These are phyloP conservation scores for Plotosus lineatus DNA, from an alignment of 2,113 vertebrate species.

Conservation along the genomic window DNA sequence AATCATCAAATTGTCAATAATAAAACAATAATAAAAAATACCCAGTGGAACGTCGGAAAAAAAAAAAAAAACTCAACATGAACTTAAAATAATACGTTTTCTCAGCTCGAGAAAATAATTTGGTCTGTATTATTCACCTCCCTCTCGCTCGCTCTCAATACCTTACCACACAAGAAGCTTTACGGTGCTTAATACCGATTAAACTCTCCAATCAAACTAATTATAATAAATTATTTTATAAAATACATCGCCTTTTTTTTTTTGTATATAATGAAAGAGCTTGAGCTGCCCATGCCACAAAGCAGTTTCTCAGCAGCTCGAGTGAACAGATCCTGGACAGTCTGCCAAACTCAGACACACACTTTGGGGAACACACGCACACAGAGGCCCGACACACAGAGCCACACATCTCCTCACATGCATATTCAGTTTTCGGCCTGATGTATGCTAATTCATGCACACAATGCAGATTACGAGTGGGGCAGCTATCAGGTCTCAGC, in stretches of 20 bases:
- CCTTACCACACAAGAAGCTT: background rate
- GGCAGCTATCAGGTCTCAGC: constrained; percentile 39
- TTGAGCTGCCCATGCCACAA: constrained; percentile 11
- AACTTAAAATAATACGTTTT: background rate
- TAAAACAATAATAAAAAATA: constrained; percentile 24
- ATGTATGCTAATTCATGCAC: constrained; percentile 57
- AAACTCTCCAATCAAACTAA: background rate
- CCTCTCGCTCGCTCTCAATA: no score
- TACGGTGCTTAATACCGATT: background rate
- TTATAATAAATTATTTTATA: constrained; percentile 20
- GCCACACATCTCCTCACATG: constrained; percentile 35
- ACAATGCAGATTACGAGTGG: constrained; percentile 53
- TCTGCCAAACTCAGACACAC: constrained; percentile 1
- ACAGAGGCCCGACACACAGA: constrained; percentile 26
- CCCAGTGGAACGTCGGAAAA: background rate
- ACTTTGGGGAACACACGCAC: background rate
- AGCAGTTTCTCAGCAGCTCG: constrained; percentile 28
- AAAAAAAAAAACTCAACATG: constrained; percentile 15
- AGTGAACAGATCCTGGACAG: constrained; percentile 9
- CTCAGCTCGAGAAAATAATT: background rate
- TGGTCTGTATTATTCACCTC: background rate
- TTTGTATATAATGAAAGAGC: constrained; percentile 21
- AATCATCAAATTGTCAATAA: constrained; percentile 6
- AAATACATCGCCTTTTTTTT: constrained; percentile 19
- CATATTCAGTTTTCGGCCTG: constrained; percentile 44